Base-by-base conservation (phyloP, 2,797 vertebrate genomes). In the Siniperca undulata region DNA sequence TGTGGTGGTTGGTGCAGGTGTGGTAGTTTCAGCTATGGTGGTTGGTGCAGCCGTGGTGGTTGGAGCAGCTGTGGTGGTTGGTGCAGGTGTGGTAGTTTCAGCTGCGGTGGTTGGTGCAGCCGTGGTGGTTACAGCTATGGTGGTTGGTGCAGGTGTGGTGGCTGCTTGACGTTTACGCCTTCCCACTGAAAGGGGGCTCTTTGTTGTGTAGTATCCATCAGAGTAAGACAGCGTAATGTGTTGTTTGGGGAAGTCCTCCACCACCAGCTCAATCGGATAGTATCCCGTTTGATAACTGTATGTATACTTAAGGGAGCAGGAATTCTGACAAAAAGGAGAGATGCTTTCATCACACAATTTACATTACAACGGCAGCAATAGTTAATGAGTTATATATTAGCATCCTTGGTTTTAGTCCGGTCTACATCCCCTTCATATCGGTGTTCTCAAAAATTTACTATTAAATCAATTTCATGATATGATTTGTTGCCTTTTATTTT, bases 191-290 rank as follows among this genome's bases (percentile, higher is more conserved):
- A 56, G 9, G 1, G 73, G 81, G 1, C 0, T 0, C 52, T 91
- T 71, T 3, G 0, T 0, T 7, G 61, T 59, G 50, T 44, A 34
- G 9, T 72, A 59, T 19, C 75, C 65, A 22, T 89, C 86, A 8
- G 74, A 82, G 72, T 92, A 89, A 24, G 11, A 44, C 34, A 92
- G 22, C 2, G 0, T 61, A 2, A 91, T 84, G 36, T 7, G 11
- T 14, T 72, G 66, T 0, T 0, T 78, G 36, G 90, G 76, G 44
- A 80, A 92, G 69, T 93, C 92, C 74, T 92, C 87, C 70, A 92
- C 66, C 38, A 88, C 34, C 0, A 93, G 69, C 60, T 91, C 88
- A 74, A 92, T 44, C 0, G 14, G 66, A 53, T 83, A 55, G 11
- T 22, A 1, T 30, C 83, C 81, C 44, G 0, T 0, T 10, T 0